These are phyloP conservation scores for Psettodes erumei DNA, from an alignment of 2,113 vertebrate genomes.

Conservation along the genomic window DNA sequence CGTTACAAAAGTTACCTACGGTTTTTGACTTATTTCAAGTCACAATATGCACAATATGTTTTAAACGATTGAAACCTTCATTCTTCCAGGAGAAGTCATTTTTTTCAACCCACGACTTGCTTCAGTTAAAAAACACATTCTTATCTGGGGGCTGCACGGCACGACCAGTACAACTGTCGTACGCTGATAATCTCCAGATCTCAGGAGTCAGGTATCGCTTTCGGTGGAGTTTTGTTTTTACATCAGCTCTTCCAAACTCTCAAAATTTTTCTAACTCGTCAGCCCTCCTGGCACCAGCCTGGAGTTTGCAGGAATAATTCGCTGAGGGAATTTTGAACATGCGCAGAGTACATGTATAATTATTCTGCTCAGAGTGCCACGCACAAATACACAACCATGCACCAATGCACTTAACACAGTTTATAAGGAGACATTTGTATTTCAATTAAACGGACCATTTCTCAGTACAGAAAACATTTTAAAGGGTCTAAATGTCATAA, in stretches of 20 bases:
- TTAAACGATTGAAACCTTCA: too few species aligned
- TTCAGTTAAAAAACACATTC: constrained; percentile 55
- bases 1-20: neutral
- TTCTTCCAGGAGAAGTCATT: neutral
- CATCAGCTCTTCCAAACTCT: constrained; percentile 15
- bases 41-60: neutral
- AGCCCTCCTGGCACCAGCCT: constrained; percentile 2
- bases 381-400: neutral
- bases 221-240: neutral
- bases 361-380: constrained; percentile 1
- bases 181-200: constrained; percentile 61
- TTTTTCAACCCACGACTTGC: constrained; percentile 15
- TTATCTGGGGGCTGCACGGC: constrained; percentile 65
- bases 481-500: constrained; percentile 38
- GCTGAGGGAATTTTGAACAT: constrained; percentile 1
- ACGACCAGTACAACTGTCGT: constrained; percentile 53
- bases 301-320: constrained; percentile 2
- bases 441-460: constrained; percentile 18
- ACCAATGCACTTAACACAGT: constrained; percentile 12
- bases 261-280: constrained; percentile 4
- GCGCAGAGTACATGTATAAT: neutral
- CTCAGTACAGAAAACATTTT: constrained; percentile 31
- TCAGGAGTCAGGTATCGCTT: constrained; percentile 46
- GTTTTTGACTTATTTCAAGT: constrained; percentile 1
- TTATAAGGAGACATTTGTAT: constrained; percentile 1